Evolutionary conservation across 1,140 invertebrate species (phyloP).

Genomic region (Metaphire vulgaris): DNA sequence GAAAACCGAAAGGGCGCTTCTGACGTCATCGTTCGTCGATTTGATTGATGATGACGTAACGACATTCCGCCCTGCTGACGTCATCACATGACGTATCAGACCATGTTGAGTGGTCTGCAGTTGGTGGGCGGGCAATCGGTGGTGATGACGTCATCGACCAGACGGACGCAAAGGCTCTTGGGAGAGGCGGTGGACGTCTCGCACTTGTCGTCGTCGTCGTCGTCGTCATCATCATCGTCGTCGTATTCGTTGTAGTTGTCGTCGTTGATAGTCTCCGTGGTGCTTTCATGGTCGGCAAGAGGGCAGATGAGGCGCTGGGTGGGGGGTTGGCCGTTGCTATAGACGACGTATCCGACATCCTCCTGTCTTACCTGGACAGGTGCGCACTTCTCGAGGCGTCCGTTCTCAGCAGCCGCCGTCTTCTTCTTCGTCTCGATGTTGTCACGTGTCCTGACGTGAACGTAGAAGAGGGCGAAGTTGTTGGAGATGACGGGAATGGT

Average conservation of each 20-base stretch:
- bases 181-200: background rate
- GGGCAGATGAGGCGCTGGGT: background rate
- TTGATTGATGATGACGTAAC: no score
- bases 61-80: no score
- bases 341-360: background rate
- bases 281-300: background rate
- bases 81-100: no score
- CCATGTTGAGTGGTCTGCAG: no score
- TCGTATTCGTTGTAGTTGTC: no score
- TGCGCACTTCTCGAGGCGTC: no score
- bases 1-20: no score
- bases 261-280: background rate
- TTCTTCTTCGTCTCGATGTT: constrained; percentile 14
- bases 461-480: constrained; percentile 96
- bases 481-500: constrained; percentile 92
- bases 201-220: background rate
- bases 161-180: background rate
- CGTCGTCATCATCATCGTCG: no score
- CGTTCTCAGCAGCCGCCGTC: constrained; percentile 5
- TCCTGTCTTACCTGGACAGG: constrained; percentile 12
- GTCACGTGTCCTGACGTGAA: constrained; percentile 43
- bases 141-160: background rate
- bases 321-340: background rate
- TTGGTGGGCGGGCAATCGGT: no score
- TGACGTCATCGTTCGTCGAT: no score